phyloP scores from a whole-genome alignment of 2,113 vertebrate genomes.

The Pteronura brasiliensis region DNA sequence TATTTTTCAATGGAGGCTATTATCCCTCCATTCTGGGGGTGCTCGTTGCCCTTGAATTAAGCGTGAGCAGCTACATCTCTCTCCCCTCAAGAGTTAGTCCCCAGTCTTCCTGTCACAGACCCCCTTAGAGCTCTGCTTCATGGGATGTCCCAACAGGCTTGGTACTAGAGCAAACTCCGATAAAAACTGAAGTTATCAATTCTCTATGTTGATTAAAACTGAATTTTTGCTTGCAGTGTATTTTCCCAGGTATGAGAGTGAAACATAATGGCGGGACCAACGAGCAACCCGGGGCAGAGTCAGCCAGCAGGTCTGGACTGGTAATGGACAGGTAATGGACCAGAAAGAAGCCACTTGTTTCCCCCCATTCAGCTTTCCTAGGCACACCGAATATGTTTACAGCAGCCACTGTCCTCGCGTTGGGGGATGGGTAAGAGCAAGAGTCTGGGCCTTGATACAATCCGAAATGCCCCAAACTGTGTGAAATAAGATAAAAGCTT shows the following conservation, averaged over 20 bases:
- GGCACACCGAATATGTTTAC: background rate
- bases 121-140: background rate
- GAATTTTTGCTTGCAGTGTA: background rate
- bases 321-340: background rate
- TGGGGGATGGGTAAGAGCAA: background rate
- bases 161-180: background rate
- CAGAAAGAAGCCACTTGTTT: background rate
- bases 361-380: background rate
- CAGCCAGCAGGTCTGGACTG: background rate
- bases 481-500: background rate
- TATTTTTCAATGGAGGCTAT: background rate
- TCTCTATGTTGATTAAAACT: background rate
- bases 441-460: background rate
- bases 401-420: background rate
- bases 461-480: background rate
- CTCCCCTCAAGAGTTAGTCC: background rate
- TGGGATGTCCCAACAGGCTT: background rate
- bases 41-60: fast-evolving
- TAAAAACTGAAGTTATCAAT: background rate
- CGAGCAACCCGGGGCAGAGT: background rate
- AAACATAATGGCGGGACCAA: background rate
- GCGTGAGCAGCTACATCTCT: background rate
- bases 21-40: background rate
- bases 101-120: background rate
- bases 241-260: background rate